Evolutionary conservation across 2,888 invertebrate species (phyloP).

Genomic region (Acronicta psi): DNA sequence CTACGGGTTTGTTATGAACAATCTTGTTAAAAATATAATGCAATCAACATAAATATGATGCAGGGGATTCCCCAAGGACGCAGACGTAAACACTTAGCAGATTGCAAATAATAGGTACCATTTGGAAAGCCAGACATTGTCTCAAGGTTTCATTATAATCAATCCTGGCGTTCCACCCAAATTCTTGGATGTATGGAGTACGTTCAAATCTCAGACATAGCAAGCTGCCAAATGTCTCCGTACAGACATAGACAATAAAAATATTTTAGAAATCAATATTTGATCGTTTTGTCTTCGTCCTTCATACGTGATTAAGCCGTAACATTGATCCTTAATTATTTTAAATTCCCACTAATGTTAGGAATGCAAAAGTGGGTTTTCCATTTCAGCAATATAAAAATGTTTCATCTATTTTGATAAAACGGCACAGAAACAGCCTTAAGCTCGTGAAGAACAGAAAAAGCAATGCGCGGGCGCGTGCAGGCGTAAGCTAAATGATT

Average conservation of each 20-base stretch:
- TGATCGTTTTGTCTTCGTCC: no score
- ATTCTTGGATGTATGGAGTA: constrained; percentile 21
- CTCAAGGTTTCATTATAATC: constrained; percentile 8
- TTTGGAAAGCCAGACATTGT: constrained; percentile 3
- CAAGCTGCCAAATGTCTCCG: constrained; percentile 31
- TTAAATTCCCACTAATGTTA: no score
- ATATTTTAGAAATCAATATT: constrained; percentile 13
- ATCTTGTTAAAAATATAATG: background rate
- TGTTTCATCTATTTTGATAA: no score
- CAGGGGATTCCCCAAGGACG: constrained; percentile 4
- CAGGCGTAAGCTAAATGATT: background rate
- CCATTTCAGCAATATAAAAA: no score
- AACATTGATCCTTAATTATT: no score
- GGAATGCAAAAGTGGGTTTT: no score
- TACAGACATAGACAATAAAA: constrained; percentile 36
- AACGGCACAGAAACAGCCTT: no score
- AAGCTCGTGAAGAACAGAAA: no score
- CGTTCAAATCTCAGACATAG: constrained; percentile 29
- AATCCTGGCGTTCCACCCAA: background rate
- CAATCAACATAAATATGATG: background rate
- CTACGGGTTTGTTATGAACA: background rate
- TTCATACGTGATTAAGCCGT: no score
- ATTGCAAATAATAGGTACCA: constrained; percentile 6
- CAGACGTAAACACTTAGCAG: constrained; percentile 6
- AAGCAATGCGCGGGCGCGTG: no score